Evolutionary conservation across 2,888 invertebrate genomes (phyloP), one percentile per base, ranked within the genome.

Genomic region (Amorpha juglandis): DNA sequence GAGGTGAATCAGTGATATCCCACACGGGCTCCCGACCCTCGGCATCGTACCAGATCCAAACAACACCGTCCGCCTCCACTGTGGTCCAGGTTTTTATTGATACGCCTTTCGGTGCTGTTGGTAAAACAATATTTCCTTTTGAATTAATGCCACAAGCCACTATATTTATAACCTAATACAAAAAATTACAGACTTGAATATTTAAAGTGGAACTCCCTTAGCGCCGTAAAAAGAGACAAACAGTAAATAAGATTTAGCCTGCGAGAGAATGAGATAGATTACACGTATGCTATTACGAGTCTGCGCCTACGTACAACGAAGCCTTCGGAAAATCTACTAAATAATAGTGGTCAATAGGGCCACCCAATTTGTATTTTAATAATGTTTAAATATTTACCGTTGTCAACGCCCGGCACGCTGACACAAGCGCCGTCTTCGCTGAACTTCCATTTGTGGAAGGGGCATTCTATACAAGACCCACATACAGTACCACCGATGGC

Each of bases 401-500:
- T 78, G 64, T 94, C 93, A 0, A 83, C 68, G 0, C 88, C 90
- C 0, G 98, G 98, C n/a, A 98, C 96, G 62, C 94, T 91, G 0
- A 94, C 93, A 74, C 98, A 97, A 45, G 91, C 88, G 0, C 98
- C 98, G 69, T 96, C 95, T 0, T 96, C 97, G 6, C 95, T 94
- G 81, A 98, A 98, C 64, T 93, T 89, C 98, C 98, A 98, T 65
- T 96, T 96, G 78, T 98, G 98, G 87, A 98, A 98, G 0, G 98
- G 98, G 77, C 98, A 98, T 78, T 97, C 96, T 9, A 98, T 94
- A 75, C 97, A 97, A 78, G 96, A 95, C 0, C 96, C 97, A 47
- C 92, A 86, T 0, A 98, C 97, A 0, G 94, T 94, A 0, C 98
- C 98, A 0, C 97, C 98, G 0, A 96, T 94, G 0, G 95, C 97